phyloP scores from a whole-genome alignment of 2,888 invertebrate species.

The Noctua pronuba region DNA sequence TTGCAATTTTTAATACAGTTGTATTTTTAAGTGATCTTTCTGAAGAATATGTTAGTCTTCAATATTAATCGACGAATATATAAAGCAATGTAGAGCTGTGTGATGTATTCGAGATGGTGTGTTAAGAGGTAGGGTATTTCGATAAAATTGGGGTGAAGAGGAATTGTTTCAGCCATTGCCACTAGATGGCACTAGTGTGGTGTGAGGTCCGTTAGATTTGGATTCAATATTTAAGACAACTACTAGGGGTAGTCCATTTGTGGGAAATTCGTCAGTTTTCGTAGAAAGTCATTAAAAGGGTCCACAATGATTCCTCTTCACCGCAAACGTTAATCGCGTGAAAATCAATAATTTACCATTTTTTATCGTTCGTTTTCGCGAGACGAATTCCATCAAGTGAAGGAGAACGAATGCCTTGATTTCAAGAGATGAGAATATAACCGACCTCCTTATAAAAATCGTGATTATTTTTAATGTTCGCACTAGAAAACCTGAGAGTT shows the following conservation, averaged over 20 bases:
- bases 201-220: conserved; percentile 23
- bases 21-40: conserved; percentile 64
- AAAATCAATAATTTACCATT: conserved; percentile 15
- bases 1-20: conserved; percentile 67
- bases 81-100: conserved; percentile 68
- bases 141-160: conserved; percentile 41
- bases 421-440: conserved; percentile 24
- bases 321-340: conserved; percentile 22
- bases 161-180: conserved; percentile 30
- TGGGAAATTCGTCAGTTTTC: conserved; percentile 1
- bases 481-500: conserved; percentile 61
- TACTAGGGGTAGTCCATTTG: not conserved
- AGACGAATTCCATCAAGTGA: not conserved
- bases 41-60: conserved; percentile 64
- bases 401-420: conserved; percentile 12
- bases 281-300: conserved; percentile 1
- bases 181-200: conserved; percentile 30
- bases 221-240: not conserved
- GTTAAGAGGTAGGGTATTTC: conserved; percentile 34
- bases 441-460: conserved; percentile 14
- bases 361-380: conserved; percentile 8
- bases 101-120: conserved; percentile 61
- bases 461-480: conserved; percentile 56
- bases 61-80: conserved; percentile 63
- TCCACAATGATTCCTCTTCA: conserved; percentile 45